Conservation (phyloP, 2,113 vertebrate species). For the Octodon degus region DNA sequence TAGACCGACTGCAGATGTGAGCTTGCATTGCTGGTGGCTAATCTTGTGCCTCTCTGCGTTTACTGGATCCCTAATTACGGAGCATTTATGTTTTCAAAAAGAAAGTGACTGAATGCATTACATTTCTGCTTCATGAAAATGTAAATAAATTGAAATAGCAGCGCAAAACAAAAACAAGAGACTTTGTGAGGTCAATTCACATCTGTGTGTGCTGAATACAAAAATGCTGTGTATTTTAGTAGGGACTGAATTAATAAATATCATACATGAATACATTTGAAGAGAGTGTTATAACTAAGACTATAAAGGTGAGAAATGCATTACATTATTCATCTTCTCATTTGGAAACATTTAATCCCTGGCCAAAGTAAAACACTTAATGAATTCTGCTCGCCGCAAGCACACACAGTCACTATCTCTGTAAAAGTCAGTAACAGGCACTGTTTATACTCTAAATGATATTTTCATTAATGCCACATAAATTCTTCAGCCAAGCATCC, state of each 20-base stretch:
- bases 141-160: constrained; percentile 50
- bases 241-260: neutral
- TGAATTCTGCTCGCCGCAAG: neutral
- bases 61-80: constrained; percentile 41
- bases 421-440: neutral
- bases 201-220: neutral
- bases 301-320: neutral
- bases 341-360: neutral
- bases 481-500: neutral
- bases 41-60: constrained; percentile 47
- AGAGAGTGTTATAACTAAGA: neutral
- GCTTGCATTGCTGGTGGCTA: neutral
- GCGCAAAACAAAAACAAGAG: neutral
- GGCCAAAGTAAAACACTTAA: neutral
- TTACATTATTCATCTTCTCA: neutral
- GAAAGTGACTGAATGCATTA: constrained; percentile 39
- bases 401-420: neutral
- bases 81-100: constrained; percentile 58
- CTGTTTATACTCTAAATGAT: neutral
- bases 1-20: constrained; percentile 65
- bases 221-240: neutral
- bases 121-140: constrained; percentile 23
- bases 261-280: neutral
- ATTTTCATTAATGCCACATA: neutral
- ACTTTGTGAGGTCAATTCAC: neutral